Percentiles rank a stretch among this genome's conserved stretches.
phyloP scores from a whole-genome alignment of 2,888 invertebrate genomes.

The Aspidapion aeneum region DNA sequence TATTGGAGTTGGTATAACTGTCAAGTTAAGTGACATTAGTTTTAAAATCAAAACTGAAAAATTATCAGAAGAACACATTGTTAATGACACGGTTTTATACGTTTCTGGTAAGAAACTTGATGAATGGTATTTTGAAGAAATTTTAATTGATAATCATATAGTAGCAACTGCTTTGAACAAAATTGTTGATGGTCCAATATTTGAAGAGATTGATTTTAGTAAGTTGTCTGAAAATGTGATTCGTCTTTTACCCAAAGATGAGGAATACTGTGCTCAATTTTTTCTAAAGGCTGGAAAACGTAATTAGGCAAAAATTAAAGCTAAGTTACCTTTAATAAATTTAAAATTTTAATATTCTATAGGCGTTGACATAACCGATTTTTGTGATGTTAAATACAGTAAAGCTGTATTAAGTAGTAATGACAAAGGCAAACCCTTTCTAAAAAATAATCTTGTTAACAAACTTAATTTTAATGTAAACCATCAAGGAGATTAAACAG shows the following conservation, averaged over 20 bases:
- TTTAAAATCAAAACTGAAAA: conserved; percentile 63
- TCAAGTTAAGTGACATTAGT: conserved; percentile 71
- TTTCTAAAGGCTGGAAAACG: conserved; percentile 53
- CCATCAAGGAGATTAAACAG: conserved; percentile 85
- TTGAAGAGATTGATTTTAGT: conserved; percentile 56
- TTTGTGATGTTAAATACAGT: conserved; percentile 61
- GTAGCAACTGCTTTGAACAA: conserved; percentile 67
- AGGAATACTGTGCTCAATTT: conserved; percentile 55
- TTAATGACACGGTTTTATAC: conserved; percentile 64
- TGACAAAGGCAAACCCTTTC: conserved; percentile 65
- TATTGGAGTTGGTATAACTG: conserved; percentile 78
- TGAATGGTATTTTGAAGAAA: conserved; percentile 83
- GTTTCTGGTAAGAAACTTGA: conserved; percentile 54
- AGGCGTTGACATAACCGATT: conserved; percentile 61
- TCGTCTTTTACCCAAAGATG: conserved; percentile 52
- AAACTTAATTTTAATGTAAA: conserved; percentile 75
- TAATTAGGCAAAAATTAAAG: too few species aligned
- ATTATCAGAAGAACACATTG: conserved; percentile 48
- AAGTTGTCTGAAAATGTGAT: conserved; percentile 57
- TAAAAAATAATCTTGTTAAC: conserved; percentile 38
- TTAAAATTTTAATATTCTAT: too few species aligned
- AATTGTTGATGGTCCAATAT: conserved; percentile 39
- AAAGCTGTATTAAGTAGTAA: conserved; percentile 65
- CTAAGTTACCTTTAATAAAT: too few species aligned
- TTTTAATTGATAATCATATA: conserved; percentile 72